Conservation (phyloP, 2,797 vertebrate species). For the Gallirallus australis region DNA sequence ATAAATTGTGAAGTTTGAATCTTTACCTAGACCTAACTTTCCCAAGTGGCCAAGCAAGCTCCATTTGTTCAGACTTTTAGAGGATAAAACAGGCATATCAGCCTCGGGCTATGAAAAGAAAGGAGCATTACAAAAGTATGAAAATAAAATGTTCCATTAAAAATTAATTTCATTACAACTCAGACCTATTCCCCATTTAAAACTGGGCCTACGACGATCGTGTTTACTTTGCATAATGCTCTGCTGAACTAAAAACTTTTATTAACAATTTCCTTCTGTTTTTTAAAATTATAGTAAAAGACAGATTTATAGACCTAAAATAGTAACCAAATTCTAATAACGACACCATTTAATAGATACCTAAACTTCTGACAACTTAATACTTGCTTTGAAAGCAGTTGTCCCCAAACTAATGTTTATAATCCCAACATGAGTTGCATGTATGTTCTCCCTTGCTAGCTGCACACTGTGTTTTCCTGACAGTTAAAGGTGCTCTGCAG, state of each 20-base stretch:
- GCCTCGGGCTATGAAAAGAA: neutral
- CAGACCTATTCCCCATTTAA: constrained; percentile 28
- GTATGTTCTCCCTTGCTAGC: constrained; percentile 15
- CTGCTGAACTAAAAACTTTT: constrained; percentile 66
- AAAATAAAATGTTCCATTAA: constrained; percentile 59
- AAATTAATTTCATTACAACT: constrained; percentile 41
- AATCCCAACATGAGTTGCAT: constrained; percentile 20
- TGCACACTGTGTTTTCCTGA: neutral
- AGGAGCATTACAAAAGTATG: constrained; percentile 13
- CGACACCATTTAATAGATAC: constrained; percentile 67
- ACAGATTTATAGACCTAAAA: constrained; percentile 71
- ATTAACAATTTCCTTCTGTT: constrained; percentile 60
- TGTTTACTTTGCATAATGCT: constrained; percentile 41
- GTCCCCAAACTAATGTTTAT: constrained; percentile 71
- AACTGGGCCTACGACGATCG: neutral
- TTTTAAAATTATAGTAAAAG: constrained; percentile 69
- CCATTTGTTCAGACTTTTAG: neutral
- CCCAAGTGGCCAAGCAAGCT: neutral
- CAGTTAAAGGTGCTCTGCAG: neutral
- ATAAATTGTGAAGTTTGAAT: neutral
- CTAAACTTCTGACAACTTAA: constrained; percentile 68
- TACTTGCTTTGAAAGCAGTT: constrained; percentile 73
- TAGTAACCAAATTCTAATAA: constrained; percentile 73
- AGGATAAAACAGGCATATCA: neutral
- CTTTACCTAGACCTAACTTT: neutral